Evolutionary conservation across 2,888 invertebrate genomes (phyloP), one percentile per base, ranked within the genome.

Genomic region (Ophion ellenae): DNA sequence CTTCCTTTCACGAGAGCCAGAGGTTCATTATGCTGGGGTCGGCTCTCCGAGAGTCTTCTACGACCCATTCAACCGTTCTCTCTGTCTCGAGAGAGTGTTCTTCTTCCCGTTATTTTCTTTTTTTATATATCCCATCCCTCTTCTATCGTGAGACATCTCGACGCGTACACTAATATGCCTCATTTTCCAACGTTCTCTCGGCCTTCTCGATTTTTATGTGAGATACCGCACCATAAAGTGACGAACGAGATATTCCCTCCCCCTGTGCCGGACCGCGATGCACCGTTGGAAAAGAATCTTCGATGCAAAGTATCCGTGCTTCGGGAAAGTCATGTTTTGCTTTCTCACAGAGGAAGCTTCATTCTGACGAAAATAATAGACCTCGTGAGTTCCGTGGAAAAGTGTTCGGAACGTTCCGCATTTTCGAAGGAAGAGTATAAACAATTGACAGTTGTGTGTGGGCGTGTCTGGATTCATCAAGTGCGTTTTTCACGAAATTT

Each of bases 1-100:
- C 83, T 78, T 83, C 78, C 78, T 78, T 74, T 83, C 83, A 74
- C 83, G 73, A 83, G 82, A 64, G n/a, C 1, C 76, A 20, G 57
- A 67, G 24, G 85, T 81, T 82, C 82, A 85, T 83, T 78, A 81
- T 78, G 79, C 78, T 83, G 63, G 24, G 73, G 32, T 28, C 53
- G 20, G 64, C 40, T 74, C 64, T 75, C 67, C 10, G 78, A 53
- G 71, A 71, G 77, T 47, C 57, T 66, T 83, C 71, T 47, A 64
- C 71, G 78, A 70, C 71, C 70, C 71, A 71, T 66, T 71, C 53
- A 81, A 66, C 70, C 63, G 59, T 20, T 45, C 69, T 40, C 40
- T 40, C 9, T 9, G 40, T 40, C 40, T 40, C 40, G 40, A 40
- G n/a, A 45, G 67, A 75, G 74, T 10, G 59, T 57, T 45, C n/a